phyloP scores from a whole-genome alignment of 2,113 vertebrate genomes.

The Pelecanus crispus region DNA sequence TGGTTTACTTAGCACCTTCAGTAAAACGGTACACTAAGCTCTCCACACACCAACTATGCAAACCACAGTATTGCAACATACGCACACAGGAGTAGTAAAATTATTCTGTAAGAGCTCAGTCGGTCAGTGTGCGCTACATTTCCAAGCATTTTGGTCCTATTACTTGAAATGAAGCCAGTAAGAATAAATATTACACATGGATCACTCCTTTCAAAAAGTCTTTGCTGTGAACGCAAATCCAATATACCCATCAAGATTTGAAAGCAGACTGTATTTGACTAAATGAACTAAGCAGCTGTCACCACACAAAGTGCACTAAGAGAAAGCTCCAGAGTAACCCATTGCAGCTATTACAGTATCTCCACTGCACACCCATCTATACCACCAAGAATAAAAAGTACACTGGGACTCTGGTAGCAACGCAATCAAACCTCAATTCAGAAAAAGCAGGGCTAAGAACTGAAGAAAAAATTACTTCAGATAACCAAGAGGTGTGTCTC shows the following conservation, averaged over 20 bases:
- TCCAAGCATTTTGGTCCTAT: background rate
- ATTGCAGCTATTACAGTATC: background rate
- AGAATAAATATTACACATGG: background rate
- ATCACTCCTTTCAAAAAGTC: background rate
- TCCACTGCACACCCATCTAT: background rate
- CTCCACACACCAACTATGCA: background rate
- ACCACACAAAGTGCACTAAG: background rate
- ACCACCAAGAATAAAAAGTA: background rate
- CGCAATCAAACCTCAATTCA: background rate
- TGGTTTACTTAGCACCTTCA: background rate
- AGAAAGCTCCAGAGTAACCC: background rate
- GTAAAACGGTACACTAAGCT: background rate
- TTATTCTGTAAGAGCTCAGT: background rate
- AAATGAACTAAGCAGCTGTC: background rate
- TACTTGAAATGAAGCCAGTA: background rate
- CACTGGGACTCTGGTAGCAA: background rate
- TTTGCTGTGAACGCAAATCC: background rate
- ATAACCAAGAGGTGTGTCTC: background rate
- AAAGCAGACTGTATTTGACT: background rate
- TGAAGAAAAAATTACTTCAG: background rate
- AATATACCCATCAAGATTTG: background rate
- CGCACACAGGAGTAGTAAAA: background rate
- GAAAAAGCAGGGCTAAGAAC: background rate
- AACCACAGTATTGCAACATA: background rate
- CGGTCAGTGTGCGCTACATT: fast-evolving